Conservation (phyloP, 1,140 invertebrate genomes). For the Trichonephila inaurata region DNA sequence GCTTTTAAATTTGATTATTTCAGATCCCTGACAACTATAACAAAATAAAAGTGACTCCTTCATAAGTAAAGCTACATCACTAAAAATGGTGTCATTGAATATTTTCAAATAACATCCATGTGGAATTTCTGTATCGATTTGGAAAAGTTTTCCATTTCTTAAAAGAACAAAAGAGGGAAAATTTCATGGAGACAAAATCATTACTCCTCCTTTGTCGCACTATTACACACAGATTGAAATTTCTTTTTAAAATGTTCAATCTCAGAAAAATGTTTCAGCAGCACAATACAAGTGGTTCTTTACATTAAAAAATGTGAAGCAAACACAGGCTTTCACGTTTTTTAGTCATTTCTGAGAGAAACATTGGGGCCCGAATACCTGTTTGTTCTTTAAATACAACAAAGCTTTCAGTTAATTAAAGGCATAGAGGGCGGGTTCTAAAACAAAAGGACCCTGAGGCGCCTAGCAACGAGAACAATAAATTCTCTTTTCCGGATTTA, state of each 20-base stretch:
- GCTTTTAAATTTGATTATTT: no score
- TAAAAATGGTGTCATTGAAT: no score
- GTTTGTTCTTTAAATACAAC: constrained; percentile 32
- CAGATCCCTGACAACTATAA: no score
- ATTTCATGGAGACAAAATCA: neutral
- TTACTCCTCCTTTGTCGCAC: neutral
- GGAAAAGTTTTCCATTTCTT: neutral
- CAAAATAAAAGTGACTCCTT: no score
- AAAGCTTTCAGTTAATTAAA: constrained; percentile 52
- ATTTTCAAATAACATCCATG: no score
- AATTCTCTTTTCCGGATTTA: constrained; percentile 44
- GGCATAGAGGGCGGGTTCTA: neutral
- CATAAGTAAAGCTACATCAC: no score
- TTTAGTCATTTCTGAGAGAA: neutral
- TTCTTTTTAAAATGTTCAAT: neutral
- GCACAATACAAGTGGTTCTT: neutral
- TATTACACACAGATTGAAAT: neutral
- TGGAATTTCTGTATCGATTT: neutral
- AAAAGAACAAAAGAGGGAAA: neutral
- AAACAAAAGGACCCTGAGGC: constrained; percentile 46
- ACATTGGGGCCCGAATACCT: neutral
- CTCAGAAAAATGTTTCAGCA: neutral
- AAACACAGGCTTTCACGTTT: neutral
- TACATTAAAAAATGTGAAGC: neutral
- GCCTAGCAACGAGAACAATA: constrained; percentile 32